phyloP scores from a whole-genome alignment of 1,140 invertebrate genomes.

The Eumaeus atala region DNA sequence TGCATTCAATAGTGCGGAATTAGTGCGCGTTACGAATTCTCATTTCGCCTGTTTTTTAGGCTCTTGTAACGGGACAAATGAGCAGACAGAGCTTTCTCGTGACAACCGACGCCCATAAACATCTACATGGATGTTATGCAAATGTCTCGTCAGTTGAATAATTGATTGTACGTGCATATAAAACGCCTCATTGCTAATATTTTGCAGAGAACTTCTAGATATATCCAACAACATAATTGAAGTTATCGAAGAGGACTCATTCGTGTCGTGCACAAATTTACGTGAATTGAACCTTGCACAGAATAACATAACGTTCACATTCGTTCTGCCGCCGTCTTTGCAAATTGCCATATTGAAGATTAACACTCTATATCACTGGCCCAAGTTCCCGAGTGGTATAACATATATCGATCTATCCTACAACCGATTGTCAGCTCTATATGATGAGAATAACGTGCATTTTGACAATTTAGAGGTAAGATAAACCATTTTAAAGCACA shows the following conservation, averaged over 20 bases:
- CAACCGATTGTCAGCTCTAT: constrained; percentile 51
- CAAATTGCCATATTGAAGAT: constrained; percentile 53
- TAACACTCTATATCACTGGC: constrained; percentile 62
- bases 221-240: constrained; percentile 67
- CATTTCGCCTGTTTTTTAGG: too few relatives aligned
- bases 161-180: too few relatives aligned
- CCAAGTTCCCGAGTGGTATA: constrained; percentile 53
- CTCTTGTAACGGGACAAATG: too few relatives aligned
- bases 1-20: too few relatives aligned
- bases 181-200: constrained; percentile 5
- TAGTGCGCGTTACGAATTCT: too few relatives aligned
- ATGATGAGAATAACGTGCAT: constrained; percentile 44
- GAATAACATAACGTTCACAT: constrained; percentile 62
- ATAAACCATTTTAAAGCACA: constrained; percentile 6
- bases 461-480: constrained; percentile 64
- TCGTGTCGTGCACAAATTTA: constrained; percentile 46
- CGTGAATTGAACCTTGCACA: constrained; percentile 60
- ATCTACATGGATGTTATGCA: too few relatives aligned
- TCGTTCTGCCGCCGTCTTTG: constrained; percentile 45
- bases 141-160: too few relatives aligned
- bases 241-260: constrained; percentile 53
- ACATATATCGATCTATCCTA: constrained; percentile 64
- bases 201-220: constrained; percentile 61
- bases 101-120: too few relatives aligned
- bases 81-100: too few relatives aligned